These are phyloP conservation scores for Cyanoliseus patagonus DNA, from an alignment of 2,113 vertebrate species.

Conservation along the genomic window DNA sequence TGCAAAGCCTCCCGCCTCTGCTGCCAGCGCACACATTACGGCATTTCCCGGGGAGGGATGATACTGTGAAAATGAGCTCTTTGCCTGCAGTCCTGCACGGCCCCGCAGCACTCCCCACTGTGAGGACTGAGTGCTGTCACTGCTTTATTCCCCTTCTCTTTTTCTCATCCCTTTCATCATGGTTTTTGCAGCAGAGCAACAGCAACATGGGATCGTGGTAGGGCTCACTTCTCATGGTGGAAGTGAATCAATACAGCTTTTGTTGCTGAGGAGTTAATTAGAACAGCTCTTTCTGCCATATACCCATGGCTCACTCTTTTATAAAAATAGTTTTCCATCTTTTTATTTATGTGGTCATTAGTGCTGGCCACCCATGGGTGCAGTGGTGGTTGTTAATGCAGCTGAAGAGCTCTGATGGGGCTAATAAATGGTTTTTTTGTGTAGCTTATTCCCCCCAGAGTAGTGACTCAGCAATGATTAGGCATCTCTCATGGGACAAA, in stretches of 20 bases:
- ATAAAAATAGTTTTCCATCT: background rate
- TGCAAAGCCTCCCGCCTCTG: background rate
- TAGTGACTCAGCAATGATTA: conserved; percentile 46
- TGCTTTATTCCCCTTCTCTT: background rate
- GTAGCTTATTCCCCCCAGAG: background rate
- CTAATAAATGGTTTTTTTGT: background rate
- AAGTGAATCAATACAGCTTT: background rate
- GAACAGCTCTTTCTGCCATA: background rate
- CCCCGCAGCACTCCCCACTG: accelerated
- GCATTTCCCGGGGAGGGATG: background rate
- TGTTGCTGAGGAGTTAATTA: background rate
- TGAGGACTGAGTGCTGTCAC: background rate
- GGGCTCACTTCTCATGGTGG: accelerated
- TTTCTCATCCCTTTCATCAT: background rate
- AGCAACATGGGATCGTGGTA: background rate
- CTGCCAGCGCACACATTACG: accelerated
- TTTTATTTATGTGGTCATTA: background rate
- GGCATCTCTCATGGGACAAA: conserved; percentile 8
- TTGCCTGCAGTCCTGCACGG: accelerated
- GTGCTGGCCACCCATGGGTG: background rate
- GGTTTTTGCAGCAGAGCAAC: background rate
- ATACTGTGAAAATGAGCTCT: background rate
- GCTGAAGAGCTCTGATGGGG: conserved; percentile 19
- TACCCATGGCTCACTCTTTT: background rate
- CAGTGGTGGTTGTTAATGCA: background rate